A percentile compares a stretch with the other conserved stretches of the same genome.
Conservation (phyloP, 2,888 invertebrate genomes). For the Idaea dimidiata region DNA sequence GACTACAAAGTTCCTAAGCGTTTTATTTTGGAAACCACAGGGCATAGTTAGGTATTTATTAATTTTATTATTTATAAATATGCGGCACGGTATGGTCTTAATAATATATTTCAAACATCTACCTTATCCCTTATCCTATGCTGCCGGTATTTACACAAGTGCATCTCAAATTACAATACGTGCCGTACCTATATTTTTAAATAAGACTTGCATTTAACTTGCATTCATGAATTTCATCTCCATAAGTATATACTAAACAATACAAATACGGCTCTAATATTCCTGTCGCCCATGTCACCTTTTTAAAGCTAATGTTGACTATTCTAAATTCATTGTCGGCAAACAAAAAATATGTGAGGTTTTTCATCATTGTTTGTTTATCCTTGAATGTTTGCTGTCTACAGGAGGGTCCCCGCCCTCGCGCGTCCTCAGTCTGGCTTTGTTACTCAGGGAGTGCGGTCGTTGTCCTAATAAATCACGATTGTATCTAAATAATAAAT, state of each 20-base stretch:
- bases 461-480: constrained; percentile 52
- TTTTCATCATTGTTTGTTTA: constrained; percentile 53
- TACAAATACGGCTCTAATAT: background rate
- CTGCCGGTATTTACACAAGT: no score
- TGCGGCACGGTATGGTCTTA: no score
- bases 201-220: background rate
- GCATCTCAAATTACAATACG: no score
- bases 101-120: no score
- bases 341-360: constrained; percentile 41
- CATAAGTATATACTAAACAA: no score
- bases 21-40: no score
- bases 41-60: no score
- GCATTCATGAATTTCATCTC: background rate
- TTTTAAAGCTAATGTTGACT: constrained; percentile 21
- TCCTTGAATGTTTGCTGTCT: constrained; percentile 59
- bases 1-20: no score
- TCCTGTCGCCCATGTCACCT: background rate
- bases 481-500: constrained; percentile 47
- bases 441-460: constrained; percentile 60
- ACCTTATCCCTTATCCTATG: no score
- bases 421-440: constrained; percentile 61
- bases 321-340: constrained; percentile 31
- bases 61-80: no score
- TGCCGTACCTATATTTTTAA: no score
- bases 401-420: constrained; percentile 45